Percentiles rank a stretch among this genome's conserved stretches.
Evolutionary conservation across 1,140 invertebrate species (phyloP).

Genomic region (Magallana gigas): DNA sequence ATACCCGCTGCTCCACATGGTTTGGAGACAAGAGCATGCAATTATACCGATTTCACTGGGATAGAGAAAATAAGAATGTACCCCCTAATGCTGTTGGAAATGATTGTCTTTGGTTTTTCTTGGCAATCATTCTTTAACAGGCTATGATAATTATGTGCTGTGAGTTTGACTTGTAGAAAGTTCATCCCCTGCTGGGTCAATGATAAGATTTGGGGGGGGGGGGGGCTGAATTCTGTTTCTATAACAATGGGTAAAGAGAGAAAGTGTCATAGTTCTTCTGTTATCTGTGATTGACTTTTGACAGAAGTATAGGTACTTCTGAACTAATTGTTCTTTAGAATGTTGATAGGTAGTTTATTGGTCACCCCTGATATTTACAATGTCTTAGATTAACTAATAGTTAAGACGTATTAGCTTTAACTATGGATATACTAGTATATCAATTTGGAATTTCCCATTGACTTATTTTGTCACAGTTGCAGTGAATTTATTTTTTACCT

Average conservation of each 20-base stretch:
- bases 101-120: background rate
- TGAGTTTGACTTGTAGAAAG: background rate
- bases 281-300: conserved; percentile 11
- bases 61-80: background rate
- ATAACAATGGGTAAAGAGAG: background rate
- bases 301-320: background rate
- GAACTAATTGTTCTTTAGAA: background rate
- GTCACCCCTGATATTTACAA: too few relatives aligned
- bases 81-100: background rate
- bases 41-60: too few relatives aligned
- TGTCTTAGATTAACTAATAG: too few relatives aligned
- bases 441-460: too few relatives aligned
- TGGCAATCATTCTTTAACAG: background rate
- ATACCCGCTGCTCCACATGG: too few relatives aligned
- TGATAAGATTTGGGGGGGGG: background rate
- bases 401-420: too few relatives aligned
- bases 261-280: background rate
- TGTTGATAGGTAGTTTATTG: too few relatives aligned
- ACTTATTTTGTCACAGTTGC: too few relatives aligned
- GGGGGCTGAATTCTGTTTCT: background rate
- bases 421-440: too few relatives aligned
- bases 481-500: too few relatives aligned
- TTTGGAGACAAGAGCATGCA: too few relatives aligned
- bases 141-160: background rate
- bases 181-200: background rate